These are phyloP conservation scores for Microtus richardsoni DNA, from an alignment of 2,113 vertebrate species.

Conservation along the genomic window DNA sequence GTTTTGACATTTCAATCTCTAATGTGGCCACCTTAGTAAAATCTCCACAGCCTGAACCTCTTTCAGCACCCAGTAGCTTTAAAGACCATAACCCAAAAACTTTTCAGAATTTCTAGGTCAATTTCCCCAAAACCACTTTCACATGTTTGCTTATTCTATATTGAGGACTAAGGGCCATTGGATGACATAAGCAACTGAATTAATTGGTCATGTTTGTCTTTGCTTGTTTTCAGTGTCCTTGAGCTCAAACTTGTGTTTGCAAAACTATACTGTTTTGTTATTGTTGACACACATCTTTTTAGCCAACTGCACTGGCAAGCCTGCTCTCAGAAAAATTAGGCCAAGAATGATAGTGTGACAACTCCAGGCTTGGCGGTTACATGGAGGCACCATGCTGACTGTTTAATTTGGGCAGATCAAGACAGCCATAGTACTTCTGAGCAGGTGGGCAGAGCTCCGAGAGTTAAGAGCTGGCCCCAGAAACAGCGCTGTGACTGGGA, in stretches of 20 bases:
- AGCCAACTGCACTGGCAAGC: not conserved
- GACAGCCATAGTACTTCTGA: not conserved
- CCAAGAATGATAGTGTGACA: slow-evolving; percentile 14
- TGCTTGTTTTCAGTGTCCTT: not conserved
- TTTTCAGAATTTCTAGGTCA: slow-evolving; percentile 7
- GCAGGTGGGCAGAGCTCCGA: slow-evolving; percentile 6
- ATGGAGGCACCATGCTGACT: not conserved
- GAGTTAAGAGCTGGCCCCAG: not conserved
- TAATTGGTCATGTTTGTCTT: not conserved
- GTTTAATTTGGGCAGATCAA: not conserved
- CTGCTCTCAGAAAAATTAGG: slow-evolving; percentile 55
- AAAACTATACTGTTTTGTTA: not conserved
- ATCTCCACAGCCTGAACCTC: not conserved
- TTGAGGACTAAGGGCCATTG: not conserved
- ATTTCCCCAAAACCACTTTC: not conserved
- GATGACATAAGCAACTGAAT: not conserved
- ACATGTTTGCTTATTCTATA: not conserved
- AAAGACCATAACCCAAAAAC: not conserved
- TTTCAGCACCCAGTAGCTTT: not conserved
- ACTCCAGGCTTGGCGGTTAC: not conserved
- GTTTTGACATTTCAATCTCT: slow-evolving; percentile 33
- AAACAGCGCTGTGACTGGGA: not conserved
- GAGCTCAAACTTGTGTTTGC: not conserved
- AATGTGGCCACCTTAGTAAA: not conserved
- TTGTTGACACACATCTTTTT: not conserved